Evolutionary conservation across 2,797 vertebrate genomes (phyloP).

Genomic region (Decapterus maruadsi): DNA sequence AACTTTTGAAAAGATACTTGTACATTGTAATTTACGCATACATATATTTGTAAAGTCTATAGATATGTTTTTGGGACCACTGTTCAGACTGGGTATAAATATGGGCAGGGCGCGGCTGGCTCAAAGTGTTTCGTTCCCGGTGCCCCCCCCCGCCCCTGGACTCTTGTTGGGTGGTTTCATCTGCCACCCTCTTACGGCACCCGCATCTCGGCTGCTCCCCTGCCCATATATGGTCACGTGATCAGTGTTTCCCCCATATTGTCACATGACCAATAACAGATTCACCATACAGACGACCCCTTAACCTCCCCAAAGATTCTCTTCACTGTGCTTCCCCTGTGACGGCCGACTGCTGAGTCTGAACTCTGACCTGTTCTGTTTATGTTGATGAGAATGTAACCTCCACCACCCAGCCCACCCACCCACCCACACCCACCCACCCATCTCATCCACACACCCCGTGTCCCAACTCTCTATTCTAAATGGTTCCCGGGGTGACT

Average conservation of each 20-base stretch:
- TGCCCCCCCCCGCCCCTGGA: constrained; percentile 48
- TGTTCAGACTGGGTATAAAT: constrained; percentile 69
- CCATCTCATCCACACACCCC: too few relatives aligned
- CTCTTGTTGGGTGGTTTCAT: constrained; percentile 51
- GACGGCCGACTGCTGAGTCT: constrained; percentile 54
- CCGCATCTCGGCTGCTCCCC: constrained; percentile 17
- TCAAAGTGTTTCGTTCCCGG: constrained; percentile 58
- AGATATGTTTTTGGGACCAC: constrained; percentile 78
- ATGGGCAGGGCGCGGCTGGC: constrained; percentile 53
- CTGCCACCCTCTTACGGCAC: neutral
- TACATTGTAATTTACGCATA: constrained; percentile 85
- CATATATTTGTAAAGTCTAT: constrained; percentile 83
- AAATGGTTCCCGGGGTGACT: constrained; percentile 50
- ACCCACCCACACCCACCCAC: too few relatives aligned
- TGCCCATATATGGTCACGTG: constrained; percentile 60
- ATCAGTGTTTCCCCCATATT: constrained; percentile 56
- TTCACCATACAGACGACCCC: constrained; percentile 58
- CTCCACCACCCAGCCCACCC: constrained; percentile 12
- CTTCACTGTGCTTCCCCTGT: constrained; percentile 85
- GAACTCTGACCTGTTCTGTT: constrained; percentile 73
- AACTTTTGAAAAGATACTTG: constrained; percentile 73
- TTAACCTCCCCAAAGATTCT: constrained; percentile 70
- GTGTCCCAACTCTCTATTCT: constrained; percentile 22
- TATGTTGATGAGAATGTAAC: constrained; percentile 80
- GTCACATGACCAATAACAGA: constrained; percentile 68